Conservation (phyloP, 2,797 vertebrate genomes). For the Anomalospiza imberbis region DNA sequence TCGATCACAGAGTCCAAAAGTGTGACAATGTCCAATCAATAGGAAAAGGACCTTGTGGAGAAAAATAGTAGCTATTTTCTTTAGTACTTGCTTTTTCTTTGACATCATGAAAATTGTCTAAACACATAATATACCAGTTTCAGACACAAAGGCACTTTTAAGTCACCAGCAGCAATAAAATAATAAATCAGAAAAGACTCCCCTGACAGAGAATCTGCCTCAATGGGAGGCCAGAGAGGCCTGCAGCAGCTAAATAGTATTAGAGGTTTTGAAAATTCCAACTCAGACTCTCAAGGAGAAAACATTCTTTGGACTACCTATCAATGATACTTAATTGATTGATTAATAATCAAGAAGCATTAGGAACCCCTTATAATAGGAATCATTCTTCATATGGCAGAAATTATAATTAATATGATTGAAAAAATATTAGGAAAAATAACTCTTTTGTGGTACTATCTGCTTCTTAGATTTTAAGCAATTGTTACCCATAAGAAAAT, state of each 20-base stretch:
- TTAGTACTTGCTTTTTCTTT: not conserved
- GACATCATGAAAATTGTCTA: not conserved
- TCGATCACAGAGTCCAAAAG: not conserved
- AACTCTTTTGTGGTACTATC: not conserved
- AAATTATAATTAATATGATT: not conserved
- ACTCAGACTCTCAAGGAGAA: not conserved
- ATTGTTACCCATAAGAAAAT: not conserved
- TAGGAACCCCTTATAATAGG: not conserved
- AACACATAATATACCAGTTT: not conserved
- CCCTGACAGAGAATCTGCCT: not conserved
- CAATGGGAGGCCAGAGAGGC: not conserved
- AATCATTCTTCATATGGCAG: not conserved
- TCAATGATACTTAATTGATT: not conserved
- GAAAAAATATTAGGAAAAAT: slow-evolving; percentile 31
- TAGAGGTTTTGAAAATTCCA: not conserved
- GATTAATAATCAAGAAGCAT: not conserved
- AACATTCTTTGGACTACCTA: not conserved
- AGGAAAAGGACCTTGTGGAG: not conserved
- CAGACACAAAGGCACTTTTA: not conserved
- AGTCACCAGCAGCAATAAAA: not conserved
- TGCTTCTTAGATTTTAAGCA: not conserved
- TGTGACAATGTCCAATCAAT: not conserved
- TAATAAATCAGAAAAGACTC: not conserved
- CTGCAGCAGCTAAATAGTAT: not conserved
- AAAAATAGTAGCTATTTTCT: not conserved